Base-by-base conservation (phyloP, 1,140 invertebrate genomes). In the Pseudomyrmex sp. region DNA sequence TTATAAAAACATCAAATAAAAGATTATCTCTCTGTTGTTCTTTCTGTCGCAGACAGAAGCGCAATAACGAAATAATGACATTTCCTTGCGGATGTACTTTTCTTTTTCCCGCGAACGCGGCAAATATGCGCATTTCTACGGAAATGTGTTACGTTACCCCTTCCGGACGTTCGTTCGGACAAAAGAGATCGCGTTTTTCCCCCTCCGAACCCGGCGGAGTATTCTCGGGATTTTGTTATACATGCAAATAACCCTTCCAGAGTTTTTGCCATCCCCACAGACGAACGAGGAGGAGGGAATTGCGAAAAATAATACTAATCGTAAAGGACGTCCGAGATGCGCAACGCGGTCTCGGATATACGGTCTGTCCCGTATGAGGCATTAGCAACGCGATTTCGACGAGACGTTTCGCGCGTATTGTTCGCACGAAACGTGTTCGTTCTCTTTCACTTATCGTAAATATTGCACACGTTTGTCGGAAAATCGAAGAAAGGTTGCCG, bases 221-320 rank as follows among this genome's bases (percentile, higher is more conserved):
- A 12, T 48, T 23, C 44, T 9, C 20, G 48, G 7, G 1, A 18
- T 50, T 74, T 75, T 82, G 46, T 63, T 66, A 18, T 54, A 75
- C 20, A 63, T 63, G 79, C 79, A 82, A 82, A 75, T 75, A 82
- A 65, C 50, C 52, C 10, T 56, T 63, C 20, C 20, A 20, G 26
- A 54, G 20, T 82, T 26, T n/a, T 15, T 26, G 48, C 52, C 61
- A 74, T 4, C 20, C 59, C 10, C 1, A 18, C 15, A 1, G 48
- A 68, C 58, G 9, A 62, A 50, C 10, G n/a, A 61, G 44, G 52
- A 56, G 7, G 23, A 44, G 44, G 26, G 48, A 35, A 7, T 35
- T 75, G 79, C 26, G 48, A 82, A 74, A 82, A 73, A 82, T 44
- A 82, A 82, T 75, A 82, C 62, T 82, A 82, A 74, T 20, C 10